A percentile compares a stretch with the other conserved stretches of the same genome.
Conservation (phyloP, 37 sponge, comb jelly and placozoan species). For the Petrosia ficiformis region DNA sequence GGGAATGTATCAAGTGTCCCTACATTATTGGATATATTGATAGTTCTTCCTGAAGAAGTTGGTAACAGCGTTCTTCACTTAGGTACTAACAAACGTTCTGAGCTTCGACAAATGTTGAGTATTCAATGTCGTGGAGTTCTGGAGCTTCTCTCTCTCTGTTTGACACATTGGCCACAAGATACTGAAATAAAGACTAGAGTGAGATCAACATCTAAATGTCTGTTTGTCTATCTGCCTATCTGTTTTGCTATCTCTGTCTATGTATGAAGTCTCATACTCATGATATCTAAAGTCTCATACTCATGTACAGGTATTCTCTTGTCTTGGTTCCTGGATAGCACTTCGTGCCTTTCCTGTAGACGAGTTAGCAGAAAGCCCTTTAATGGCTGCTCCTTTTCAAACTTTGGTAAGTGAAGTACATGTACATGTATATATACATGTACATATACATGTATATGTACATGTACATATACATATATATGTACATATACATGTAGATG, state of each 20-base stretch:
- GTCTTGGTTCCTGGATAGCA: slow-evolving; percentile 74
- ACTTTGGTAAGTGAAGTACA: slow-evolving; percentile 57
- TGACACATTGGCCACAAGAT: slow-evolving; percentile 17
- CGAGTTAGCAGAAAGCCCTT: slow-evolving; percentile 42
- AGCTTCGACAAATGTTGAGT: slow-evolving; percentile 33
- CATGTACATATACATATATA: too few relatives aligned
- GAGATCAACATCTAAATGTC: neutral
- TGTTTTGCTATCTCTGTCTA: neutral
- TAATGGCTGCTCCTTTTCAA: slow-evolving; percentile 55
- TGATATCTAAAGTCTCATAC: too few relatives aligned
- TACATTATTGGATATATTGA: slow-evolving; percentile 73
- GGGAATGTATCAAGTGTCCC: slow-evolving; percentile 31
- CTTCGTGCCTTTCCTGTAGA: slow-evolving; percentile 65
- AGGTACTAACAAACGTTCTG: slow-evolving; percentile 52
- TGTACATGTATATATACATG: too few relatives aligned
- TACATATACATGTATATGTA: too few relatives aligned
- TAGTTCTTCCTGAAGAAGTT: slow-evolving; percentile 80
- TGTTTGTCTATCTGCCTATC: neutral
- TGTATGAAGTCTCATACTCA: too few relatives aligned
- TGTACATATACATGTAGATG: too few relatives aligned
- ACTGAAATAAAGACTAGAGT: slow-evolving; percentile 27
- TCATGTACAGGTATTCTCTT: slow-evolving; percentile 50
- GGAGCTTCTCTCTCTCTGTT: slow-evolving; percentile 34
- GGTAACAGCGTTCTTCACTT: slow-evolving; percentile 42
- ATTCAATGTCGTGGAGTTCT: slow-evolving; percentile 46